Base-by-base conservation (phyloP, 2,888 invertebrate species). In the Chalcis sispes region DNA sequence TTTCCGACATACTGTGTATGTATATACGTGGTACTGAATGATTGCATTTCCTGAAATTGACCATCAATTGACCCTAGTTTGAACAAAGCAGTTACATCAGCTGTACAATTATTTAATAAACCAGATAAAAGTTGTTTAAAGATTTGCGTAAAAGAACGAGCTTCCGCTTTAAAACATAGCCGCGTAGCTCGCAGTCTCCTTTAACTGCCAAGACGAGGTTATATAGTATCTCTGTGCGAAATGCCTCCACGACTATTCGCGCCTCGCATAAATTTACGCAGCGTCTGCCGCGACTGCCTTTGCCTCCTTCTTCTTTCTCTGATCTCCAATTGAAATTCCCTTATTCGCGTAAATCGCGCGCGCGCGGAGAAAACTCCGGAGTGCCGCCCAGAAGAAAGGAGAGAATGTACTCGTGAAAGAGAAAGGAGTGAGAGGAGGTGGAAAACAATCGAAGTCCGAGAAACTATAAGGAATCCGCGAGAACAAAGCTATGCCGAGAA, bases 401-500 rank as follows among this genome's bases (percentile, higher is more conserved):
- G 54, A 20, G 54, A 27, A 15, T 3, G 52, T 61, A 15, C 40
- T 27, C 59, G 42, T 27, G 54, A 0, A 1, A 29, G 23, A 50
- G 27, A 29, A 20, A 48, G 61, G n/a, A 29, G 32, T n/a, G 2
- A 29, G 54, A 42, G 46, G 40, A n/a, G n/a, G n/a, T 40, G 56
- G 70, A 70, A 42, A 74, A 73, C 52, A 73, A 72, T 70, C 73
- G 18, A 70, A 64, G 58, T 75, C 58, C 65, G 56, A 42, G 76
- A 48, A 67, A 72, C 50, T 69, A 8, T 46, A 61, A 18, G 58
- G 64, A 76, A 58, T 69, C 61, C 72, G n/a, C 56, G 29, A 13
- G 65, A 32, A 70, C 75, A 80, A 74, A 80, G 42, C 23, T 36
- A 15, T 15, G 81, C 77, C 13, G 81, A 80, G 78, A 75, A 80